phyloP scores from a whole-genome alignment of 2,113 vertebrate genomes.

The Columba livia region DNA sequence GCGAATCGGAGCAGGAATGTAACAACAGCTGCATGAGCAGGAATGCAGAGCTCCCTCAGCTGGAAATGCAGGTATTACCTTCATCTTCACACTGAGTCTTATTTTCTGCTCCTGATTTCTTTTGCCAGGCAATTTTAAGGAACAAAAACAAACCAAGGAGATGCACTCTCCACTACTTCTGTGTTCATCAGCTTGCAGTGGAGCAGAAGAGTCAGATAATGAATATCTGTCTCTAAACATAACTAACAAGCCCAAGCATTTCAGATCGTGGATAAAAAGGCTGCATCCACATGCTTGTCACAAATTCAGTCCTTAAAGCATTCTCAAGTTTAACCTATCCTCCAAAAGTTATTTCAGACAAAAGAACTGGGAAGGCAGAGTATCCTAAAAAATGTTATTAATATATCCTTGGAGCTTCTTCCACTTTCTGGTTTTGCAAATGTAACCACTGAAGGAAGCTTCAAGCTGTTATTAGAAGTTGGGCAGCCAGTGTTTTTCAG shows the following conservation, averaged over 20 bases:
- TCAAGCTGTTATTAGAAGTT: not conserved
- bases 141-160: not conserved
- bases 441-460: not conserved
- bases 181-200: not conserved
- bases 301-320: not conserved
- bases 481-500: not conserved
- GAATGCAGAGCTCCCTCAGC: no score
- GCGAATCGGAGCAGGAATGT: no score
- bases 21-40: no score
- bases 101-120: no score
- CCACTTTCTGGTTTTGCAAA: not conserved
- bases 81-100: no score
- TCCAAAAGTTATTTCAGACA: not conserved
- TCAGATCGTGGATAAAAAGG: not conserved
- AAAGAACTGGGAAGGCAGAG: not conserved
- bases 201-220: not conserved
- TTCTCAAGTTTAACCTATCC: not conserved
- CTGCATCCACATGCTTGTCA: not conserved
- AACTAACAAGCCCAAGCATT: not conserved
- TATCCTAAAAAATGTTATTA: not conserved
- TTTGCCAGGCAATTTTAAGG: no score
- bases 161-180: not conserved
- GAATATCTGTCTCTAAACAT: not conserved
- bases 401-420: not conserved
- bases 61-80: no score